Base-by-base conservation (phyloP, 2,888 invertebrate species). In the Noctua janthina region DNA sequence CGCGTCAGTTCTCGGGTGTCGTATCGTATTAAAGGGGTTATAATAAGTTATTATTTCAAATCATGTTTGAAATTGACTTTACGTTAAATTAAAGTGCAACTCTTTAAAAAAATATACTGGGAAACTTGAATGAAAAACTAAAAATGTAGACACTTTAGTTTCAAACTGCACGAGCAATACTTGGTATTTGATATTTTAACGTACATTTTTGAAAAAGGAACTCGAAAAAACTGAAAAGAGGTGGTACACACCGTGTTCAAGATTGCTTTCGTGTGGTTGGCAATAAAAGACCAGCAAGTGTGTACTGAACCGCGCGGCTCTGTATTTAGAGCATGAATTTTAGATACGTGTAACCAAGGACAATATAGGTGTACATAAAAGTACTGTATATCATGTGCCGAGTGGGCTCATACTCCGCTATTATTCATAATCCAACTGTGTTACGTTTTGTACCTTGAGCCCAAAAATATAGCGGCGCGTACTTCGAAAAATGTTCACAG, bases 281-380 rank as follows among this genome's bases (percentile, higher is more conserved):
- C 93, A 93, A 95, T 95, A 94, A 95, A 94, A 92, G 91, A 90
- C 91, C 91, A 89, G 89, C 91, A 89, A 91, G 90, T 90, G 91
- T 93, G 91, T 92, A 91, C 90, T 92, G 92, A 90, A 91, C 92
- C 92, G 89, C 84, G 86, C 83, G 84, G 87, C 90, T 89, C 89
- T 89, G 93, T 94, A 94, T 95, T 95, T 94, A 93, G 93, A 93
- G 91, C 93, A 94, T 95, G 93, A 94, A 95, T 95, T 94, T 94
- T 93, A 93, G 92, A 94, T 94, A 92, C 84, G 90, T 92, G 90
- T 92, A 91, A 92, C 92, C 93, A 91, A 90, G 90, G 91, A 91
- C 91, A 91, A 91, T 91, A 91, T 90, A 91, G 86, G 83, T 89
- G 86, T 86, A 88, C 84, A 87, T 89, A 88, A 87, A 89, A 90